Conservation (phyloP, 2,888 invertebrate species). For the Spisula subtruncata region DNA sequence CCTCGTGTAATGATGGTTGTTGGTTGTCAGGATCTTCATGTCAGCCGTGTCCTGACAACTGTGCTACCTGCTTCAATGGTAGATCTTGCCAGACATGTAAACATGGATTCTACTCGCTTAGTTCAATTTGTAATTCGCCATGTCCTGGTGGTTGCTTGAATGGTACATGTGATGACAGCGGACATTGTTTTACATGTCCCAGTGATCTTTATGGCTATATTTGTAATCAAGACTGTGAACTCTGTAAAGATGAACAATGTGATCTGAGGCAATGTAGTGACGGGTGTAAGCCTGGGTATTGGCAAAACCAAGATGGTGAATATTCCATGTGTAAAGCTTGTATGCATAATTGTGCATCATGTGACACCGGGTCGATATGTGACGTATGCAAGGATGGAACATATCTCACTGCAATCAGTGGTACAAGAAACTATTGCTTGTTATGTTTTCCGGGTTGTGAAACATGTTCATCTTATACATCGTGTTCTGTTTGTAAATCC, state of each 20-base stretch:
- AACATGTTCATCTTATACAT: neutral
- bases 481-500: neutral
- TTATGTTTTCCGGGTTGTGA: neutral
- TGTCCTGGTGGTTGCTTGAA: neutral
- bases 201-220: neutral
- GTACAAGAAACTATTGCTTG: neutral
- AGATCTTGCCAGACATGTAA: neutral
- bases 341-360: conserved; percentile 12
- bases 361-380: neutral
- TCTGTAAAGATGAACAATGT: neutral
- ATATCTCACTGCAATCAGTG: neutral
- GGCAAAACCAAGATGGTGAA: neutral
- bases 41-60: neutral
- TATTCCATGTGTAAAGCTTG: neutral
- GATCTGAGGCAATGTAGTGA: neutral
- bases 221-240: neutral
- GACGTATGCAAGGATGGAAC: neutral
- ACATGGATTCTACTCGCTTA: neutral
- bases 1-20: neutral
- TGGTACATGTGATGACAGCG: neutral
- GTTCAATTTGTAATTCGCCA: no score
- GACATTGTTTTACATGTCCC: neutral
- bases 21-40: neutral
- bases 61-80: neutral
- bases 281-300: neutral